A percentile compares a stretch with the other conserved stretches of the same genome.
These are phyloP conservation scores for Epinephelus awoara DNA, from an alignment of 2,797 vertebrate genomes.

Conservation along the genomic window DNA sequence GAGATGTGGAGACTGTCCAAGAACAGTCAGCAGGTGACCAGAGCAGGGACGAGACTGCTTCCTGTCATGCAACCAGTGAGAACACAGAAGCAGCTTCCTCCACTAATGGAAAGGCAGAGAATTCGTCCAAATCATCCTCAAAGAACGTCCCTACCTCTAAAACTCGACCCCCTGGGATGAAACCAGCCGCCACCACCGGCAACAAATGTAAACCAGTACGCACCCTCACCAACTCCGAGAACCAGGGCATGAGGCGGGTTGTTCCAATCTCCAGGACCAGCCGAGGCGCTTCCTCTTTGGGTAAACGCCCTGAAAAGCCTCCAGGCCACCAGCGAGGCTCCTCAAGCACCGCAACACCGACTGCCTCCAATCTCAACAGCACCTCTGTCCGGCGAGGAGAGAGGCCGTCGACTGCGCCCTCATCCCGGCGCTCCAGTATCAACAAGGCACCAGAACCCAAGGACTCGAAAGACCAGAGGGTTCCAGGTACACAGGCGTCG, in stretches of 20 bases:
- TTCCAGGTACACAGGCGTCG: conserved; percentile 1
- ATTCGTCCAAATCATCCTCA: conserved; percentile 14
- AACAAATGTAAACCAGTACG: conserved; percentile 71
- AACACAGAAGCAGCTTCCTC: background rate
- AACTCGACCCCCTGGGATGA: background rate
- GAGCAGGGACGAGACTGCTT: background rate
- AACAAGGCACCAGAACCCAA: conserved; percentile 64
- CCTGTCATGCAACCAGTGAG: background rate
- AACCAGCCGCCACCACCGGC: conserved; percentile 21
- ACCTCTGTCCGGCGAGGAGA: conserved; percentile 49
- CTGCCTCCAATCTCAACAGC: background rate
- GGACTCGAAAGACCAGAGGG: conserved; percentile 71
- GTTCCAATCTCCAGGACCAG: conserved; percentile 88
- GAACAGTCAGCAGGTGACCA: background rate
- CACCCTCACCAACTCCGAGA: conserved; percentile 87
- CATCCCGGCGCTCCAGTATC: conserved; percentile 74
- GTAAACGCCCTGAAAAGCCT: conserved; percentile 72
- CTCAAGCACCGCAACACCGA: conserved; percentile 39
- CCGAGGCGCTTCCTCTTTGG: conserved; percentile 50
- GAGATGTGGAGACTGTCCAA: background rate
- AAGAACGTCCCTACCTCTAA: conserved; percentile 41
- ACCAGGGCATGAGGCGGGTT: conserved; percentile 90
- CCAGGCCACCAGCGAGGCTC: conserved; percentile 67
- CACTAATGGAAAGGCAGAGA: conserved; percentile 4
- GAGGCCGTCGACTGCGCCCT: conserved; percentile 69